Evolutionary conservation across 2,113 vertebrate species (phyloP).

Genomic region (Etheostoma spectabile): DNA sequence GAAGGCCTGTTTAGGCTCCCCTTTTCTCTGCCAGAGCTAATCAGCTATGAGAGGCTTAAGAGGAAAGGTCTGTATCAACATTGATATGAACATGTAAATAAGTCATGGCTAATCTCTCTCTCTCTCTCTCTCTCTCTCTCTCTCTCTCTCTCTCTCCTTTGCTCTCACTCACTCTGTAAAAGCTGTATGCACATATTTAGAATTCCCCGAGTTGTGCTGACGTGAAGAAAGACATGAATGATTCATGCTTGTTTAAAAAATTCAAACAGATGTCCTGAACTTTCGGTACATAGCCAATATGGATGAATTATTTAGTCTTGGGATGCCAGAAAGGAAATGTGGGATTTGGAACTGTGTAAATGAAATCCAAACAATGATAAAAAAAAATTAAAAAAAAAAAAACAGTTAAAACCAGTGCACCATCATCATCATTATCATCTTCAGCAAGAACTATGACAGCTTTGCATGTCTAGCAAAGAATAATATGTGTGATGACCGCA

Average conservation of each 20-base stretch:
- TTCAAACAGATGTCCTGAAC: constrained; percentile 84
- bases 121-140: constrained; percentile 16
- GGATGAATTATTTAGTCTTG: constrained; percentile 78
- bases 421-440: neutral
- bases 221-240: constrained; percentile 78
- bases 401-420: neutral
- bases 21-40: constrained; percentile 25
- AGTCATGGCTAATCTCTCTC: constrained; percentile 67
- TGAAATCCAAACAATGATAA: constrained; percentile 51
- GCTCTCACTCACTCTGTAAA: constrained; percentile 56
- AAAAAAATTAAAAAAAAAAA: neutral
- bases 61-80: constrained; percentile 59
- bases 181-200: constrained; percentile 74
- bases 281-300: constrained; percentile 71
- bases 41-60: constrained; percentile 46
- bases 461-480: neutral
- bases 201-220: constrained; percentile 79
- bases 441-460: neutral
- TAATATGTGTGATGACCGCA: neutral
- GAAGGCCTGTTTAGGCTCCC: neutral
- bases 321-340: constrained; percentile 65
- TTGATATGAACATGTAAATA: constrained; percentile 78
- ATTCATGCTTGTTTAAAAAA: constrained; percentile 84
- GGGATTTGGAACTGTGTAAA: constrained; percentile 40
- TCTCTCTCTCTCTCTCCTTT: constrained; percentile 27